Percentiles rank a stretch among this genome's conserved stretches.
Conservation (phyloP, 2,888 invertebrate genomes). For the Lysandra bellargus region DNA sequence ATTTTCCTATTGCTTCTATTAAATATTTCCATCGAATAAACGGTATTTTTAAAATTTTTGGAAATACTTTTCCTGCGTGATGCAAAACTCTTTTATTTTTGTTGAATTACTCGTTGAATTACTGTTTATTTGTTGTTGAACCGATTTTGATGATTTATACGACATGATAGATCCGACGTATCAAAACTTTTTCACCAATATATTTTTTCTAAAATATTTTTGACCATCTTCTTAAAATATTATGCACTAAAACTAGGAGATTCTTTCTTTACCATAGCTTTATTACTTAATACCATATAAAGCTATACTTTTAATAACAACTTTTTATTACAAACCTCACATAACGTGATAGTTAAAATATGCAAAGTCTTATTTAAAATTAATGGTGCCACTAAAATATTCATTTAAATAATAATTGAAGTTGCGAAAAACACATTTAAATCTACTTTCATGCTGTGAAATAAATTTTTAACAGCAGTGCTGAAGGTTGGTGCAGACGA, state of each 20-base stretch:
- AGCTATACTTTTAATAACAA: too few species aligned
- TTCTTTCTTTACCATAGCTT: too few species aligned
- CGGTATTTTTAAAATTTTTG: neutral
- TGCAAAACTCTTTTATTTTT: too few species aligned
- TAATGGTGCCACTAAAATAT: neutral
- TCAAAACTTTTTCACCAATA: too few species aligned
- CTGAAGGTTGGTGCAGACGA: neutral
- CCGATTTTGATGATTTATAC: too few species aligned
- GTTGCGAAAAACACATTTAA: neutral
- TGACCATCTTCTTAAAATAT: too few species aligned
- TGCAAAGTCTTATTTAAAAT: neutral
- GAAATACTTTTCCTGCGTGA: neutral
- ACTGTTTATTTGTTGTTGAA: too few species aligned
- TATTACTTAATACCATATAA: too few species aligned
- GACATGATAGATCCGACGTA: too few species aligned
- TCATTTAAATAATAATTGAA: constrained; percentile 15
- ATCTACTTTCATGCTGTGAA: neutral
- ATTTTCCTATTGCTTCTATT: neutral
- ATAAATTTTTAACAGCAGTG: neutral
- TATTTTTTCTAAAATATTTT: too few species aligned
- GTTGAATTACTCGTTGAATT: too few species aligned
- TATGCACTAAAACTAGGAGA: too few species aligned
- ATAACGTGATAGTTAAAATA: neutral
- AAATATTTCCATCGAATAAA: neutral
- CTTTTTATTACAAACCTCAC: neutral